Conservation (phyloP, 2,888 invertebrate genomes). For the Caenorhabditis panamensis region DNA sequence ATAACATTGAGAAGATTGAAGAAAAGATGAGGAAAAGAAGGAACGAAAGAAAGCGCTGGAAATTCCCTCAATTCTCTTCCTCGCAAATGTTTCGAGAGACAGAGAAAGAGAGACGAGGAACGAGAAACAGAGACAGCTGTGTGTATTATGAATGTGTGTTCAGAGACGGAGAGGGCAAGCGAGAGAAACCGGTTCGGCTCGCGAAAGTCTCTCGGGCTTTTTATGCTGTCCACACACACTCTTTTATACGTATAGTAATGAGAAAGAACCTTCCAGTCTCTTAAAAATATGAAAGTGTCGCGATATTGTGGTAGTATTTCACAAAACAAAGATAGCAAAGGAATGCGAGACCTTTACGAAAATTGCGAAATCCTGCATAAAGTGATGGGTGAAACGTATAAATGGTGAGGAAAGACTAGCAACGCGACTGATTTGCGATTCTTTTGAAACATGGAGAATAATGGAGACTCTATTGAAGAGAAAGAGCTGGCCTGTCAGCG, state of each 20-base stretch:
- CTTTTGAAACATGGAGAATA: constrained; percentile 15
- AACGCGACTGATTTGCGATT: background rate
- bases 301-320: constrained; percentile 24
- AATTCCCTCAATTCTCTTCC: constrained; percentile 1
- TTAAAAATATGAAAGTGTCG: background rate
- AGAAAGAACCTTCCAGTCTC: background rate
- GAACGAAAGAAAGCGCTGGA: background rate
- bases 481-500: constrained; percentile 26
- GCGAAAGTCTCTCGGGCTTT: background rate
- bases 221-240: background rate
- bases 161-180: constrained; percentile 3
- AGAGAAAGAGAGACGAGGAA: constrained; percentile 7
- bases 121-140: constrained; percentile 24
- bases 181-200: constrained; percentile 24
- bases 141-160: constrained; percentile 10
- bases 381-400: constrained; percentile 7
- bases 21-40: background rate
- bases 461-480: background rate
- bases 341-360: constrained; percentile 1
- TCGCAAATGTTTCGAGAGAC: constrained; percentile 13
- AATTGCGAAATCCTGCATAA: constrained; percentile 48
- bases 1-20: background rate
- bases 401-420: background rate
- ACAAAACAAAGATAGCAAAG: background rate
- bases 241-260: background rate